phyloP scores from a whole-genome alignment of 2,888 invertebrate species.

The Trichogramma dendrolimi region DNA sequence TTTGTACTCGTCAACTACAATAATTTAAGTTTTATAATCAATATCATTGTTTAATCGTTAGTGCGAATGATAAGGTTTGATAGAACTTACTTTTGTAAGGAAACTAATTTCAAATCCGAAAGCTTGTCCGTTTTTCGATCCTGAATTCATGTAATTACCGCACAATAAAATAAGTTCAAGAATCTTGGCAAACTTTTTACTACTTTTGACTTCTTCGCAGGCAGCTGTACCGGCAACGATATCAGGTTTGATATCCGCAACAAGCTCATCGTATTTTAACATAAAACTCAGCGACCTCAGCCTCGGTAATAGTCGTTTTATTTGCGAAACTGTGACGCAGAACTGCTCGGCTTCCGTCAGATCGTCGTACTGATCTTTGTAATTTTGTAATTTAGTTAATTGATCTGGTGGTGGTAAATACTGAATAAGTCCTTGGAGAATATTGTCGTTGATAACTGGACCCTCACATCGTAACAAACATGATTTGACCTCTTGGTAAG shows the following conservation, averaged over 20 bases:
- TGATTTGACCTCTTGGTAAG: conserved; percentile 74
- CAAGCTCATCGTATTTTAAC: conserved; percentile 79
- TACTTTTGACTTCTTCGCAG: conserved; percentile 87
- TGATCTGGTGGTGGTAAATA: conserved; percentile 91
- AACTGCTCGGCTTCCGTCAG: conserved; percentile 93
- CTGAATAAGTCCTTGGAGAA: conserved; percentile 84
- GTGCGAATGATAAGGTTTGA: not conserved
- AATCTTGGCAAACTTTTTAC: conserved; percentile 84
- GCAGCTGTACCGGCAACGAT: conserved; percentile 94
- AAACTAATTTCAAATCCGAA: conserved; percentile 96
- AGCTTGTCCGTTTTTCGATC: conserved; percentile 88
- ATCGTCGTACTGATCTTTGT: conserved; percentile 73
- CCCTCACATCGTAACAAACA: conserved; percentile 86
- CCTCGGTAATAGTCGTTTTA: conserved; percentile 81
- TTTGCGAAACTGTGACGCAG: conserved; percentile 81
- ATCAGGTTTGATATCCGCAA: conserved; percentile 84
- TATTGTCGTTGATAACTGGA: conserved; percentile 75
- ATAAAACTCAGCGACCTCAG: conserved; percentile 87
- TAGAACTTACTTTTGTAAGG: conserved; percentile 75
- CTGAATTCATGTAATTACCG: conserved; percentile 96
- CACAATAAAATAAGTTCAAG: conserved; percentile 83
- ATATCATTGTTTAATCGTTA: not conserved
- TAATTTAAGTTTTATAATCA: conserved; percentile 22
- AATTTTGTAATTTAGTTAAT: conserved; percentile 75
- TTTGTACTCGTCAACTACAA: conserved; percentile 79